phyloP scores from a whole-genome alignment of 2,888 invertebrate genomes.

The Athripsodes cinereus region DNA sequence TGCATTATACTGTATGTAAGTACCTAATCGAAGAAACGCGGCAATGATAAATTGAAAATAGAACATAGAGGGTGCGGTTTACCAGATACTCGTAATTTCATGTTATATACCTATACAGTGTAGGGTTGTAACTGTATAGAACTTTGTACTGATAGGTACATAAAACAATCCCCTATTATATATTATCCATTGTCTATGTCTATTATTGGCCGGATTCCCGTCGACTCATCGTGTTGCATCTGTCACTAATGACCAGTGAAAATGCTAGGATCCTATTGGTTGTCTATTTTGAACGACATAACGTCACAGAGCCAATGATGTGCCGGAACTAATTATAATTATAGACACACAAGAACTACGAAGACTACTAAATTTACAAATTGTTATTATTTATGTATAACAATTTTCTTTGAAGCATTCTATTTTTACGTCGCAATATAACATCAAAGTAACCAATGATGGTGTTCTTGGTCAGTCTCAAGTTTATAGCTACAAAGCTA shows the following conservation, averaged over 20 bases:
- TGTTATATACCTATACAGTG: neutral
- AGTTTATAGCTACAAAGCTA: too few relatives aligned
- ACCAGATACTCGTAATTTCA: too few relatives aligned
- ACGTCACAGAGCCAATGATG: conserved; percentile 19
- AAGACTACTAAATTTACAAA: conserved; percentile 14
- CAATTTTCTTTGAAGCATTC: conserved; percentile 7
- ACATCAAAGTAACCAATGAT: too few relatives aligned
- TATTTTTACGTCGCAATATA: too few relatives aligned
- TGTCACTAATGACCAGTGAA: conserved; percentile 23
- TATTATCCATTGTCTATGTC: conserved; percentile 19
- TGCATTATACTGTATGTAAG: too few relatives aligned
- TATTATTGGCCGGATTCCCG: conserved; percentile 22
- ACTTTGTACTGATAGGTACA: too few relatives aligned
- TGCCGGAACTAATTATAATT: conserved; percentile 22
- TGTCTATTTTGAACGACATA: conserved; percentile 7
- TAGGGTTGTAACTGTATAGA: conserved; percentile 3
- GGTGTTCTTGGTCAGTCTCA: too few relatives aligned
- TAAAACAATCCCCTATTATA: conserved; percentile 9
- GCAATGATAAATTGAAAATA: neutral
- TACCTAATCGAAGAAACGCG: neutral
- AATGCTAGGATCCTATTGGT: conserved; percentile 20
- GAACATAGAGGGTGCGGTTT: neutral
- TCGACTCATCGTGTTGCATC: conserved; percentile 21
- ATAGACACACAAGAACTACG: conserved; percentile 3
- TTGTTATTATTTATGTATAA: too few relatives aligned